A percentile compares a stretch with the other conserved stretches of the same genome.
Evolutionary conservation across 2,797 vertebrate species (phyloP).

Genomic region (Buceros bicornis): DNA sequence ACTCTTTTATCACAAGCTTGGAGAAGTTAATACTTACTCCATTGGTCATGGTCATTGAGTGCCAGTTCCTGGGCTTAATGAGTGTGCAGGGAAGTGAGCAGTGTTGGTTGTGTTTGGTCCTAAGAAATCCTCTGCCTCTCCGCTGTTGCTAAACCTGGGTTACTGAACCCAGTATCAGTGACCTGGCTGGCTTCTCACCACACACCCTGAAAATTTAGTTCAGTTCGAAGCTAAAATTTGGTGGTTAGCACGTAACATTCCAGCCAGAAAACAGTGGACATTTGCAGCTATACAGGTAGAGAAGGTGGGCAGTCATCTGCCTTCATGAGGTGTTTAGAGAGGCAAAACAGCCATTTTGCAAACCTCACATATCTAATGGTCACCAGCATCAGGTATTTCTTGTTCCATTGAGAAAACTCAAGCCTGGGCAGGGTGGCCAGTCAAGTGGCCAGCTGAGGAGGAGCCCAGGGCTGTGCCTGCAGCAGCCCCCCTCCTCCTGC

Average conservation of each 20-base stretch:
- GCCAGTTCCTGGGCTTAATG: neutral
- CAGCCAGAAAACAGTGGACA: neutral
- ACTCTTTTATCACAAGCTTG: neutral
- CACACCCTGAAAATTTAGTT: neutral
- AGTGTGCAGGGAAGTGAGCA: rapidly evolving
- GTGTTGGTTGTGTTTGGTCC: neutral
- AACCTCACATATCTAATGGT: neutral
- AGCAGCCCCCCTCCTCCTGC: neutral
- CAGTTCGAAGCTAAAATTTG: neutral
- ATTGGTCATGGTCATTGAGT: neutral
- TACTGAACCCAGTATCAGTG: neutral
- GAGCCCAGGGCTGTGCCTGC: neutral
- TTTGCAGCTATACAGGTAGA: neutral
- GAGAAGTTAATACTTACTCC: neutral
- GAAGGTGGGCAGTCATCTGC: neutral
- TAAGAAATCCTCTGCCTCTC: neutral
- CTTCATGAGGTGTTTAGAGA: neutral
- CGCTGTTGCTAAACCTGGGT: neutral
- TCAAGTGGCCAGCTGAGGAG: neutral
- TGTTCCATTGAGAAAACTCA: neutral
- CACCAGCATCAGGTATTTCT: neutral
- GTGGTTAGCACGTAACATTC: neutral
- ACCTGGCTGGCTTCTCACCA: neutral
- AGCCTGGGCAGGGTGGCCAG: neutral
- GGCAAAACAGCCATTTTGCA: neutral